These are phyloP conservation scores for Hirtodrosophila duncani DNA, from an alignment of 2,888 invertebrate species.

Conservation along the genomic window DNA sequence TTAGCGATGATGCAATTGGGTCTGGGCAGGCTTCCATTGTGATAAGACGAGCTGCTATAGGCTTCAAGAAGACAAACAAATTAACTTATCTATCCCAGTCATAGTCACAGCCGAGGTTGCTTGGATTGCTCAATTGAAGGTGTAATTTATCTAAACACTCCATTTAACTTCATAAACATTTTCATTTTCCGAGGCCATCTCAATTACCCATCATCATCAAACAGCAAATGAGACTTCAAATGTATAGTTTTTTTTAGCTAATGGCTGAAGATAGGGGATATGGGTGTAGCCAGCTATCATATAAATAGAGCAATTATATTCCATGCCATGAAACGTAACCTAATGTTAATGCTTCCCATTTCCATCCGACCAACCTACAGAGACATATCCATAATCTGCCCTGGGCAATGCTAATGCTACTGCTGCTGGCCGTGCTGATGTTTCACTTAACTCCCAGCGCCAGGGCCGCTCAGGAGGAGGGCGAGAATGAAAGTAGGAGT, in stretches of 20 bases:
- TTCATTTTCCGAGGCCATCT: too few relatives aligned
- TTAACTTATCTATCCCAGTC: too few relatives aligned
- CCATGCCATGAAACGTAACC: slow-evolving; percentile 1
- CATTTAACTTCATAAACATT: slow-evolving; percentile 2
- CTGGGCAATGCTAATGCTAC: slow-evolving; percentile 53
- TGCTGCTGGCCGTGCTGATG: slow-evolving; percentile 53
- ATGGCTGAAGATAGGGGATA: too few relatives aligned
- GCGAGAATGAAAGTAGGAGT: slow-evolving; percentile 34
- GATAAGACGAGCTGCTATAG: slow-evolving; percentile 7
- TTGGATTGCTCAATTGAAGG: background rate
- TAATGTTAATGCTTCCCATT: slow-evolving; percentile 1
- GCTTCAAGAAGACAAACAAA: too few relatives aligned
- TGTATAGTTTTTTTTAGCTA: too few relatives aligned
- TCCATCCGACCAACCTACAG: slow-evolving; percentile 29
- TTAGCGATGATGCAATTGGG: too few relatives aligned
- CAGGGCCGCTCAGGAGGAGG: slow-evolving; percentile 8
- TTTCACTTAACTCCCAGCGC: slow-evolving; percentile 46
- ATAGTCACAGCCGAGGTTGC: too few relatives aligned
- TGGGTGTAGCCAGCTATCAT: too few relatives aligned
- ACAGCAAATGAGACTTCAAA: too few relatives aligned
- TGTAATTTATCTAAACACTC: background rate
- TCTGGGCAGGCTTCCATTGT: slow-evolving; percentile 12
- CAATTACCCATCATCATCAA: too few relatives aligned
- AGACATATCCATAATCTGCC: slow-evolving; percentile 55
- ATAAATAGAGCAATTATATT: too few relatives aligned